These are phyloP conservation scores for Mythimna ferrago DNA, from an alignment of 2,888 invertebrate species.

Conservation along the genomic window DNA sequence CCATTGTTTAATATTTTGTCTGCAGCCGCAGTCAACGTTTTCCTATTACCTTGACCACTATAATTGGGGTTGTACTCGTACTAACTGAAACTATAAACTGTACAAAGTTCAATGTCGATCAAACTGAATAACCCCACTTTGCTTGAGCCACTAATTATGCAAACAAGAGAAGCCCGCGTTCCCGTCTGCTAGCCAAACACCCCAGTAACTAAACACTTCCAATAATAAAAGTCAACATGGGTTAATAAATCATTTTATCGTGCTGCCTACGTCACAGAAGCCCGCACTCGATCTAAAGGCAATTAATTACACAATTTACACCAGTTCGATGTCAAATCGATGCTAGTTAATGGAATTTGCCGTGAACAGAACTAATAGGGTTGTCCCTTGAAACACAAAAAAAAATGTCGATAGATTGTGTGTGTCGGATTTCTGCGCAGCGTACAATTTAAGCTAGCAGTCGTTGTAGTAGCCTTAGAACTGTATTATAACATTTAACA, in stretches of 20 bases:
- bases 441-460: background rate
- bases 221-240: slow-evolving; percentile 44
- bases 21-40: background rate
- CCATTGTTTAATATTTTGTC: background rate
- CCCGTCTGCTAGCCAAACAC: slow-evolving; percentile 5
- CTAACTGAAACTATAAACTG: background rate
- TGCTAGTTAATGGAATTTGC: slow-evolving; percentile 67
- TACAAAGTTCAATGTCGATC: background rate
- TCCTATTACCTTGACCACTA: background rate
- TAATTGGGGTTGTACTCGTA: background rate
- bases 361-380: slow-evolving; percentile 56
- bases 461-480: background rate
- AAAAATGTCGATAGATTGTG: slow-evolving; percentile 1
- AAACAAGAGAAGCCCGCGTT: background rate
- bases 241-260: slow-evolving; percentile 55
- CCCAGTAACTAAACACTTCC: slow-evolving; percentile 24
- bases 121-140: background rate
- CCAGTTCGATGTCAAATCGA: slow-evolving; percentile 66
- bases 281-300: slow-evolving; percentile 64
- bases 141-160: background rate
- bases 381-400: slow-evolving; percentile 42
- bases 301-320: slow-evolving; percentile 79
- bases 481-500: background rate
- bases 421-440: slow-evolving; percentile 32
- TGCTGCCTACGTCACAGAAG: slow-evolving; percentile 72